Percentiles rank a stretch among this genome's conserved stretches.
Conservation (phyloP, 2,888 invertebrate species). For the Xestia sexstrigata region DNA sequence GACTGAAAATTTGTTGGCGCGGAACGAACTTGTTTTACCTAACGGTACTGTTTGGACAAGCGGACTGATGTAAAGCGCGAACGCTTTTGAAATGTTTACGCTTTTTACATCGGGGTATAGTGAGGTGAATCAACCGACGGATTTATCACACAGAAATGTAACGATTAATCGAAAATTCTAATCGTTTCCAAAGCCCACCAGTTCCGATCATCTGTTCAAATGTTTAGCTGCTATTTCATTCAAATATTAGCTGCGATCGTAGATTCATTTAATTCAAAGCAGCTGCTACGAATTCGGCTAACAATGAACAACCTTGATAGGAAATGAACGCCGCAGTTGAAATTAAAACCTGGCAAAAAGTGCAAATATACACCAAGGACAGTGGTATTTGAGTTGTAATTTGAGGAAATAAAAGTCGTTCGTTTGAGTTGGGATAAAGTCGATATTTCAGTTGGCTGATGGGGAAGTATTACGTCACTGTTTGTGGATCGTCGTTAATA, state of each 20-base stretch:
- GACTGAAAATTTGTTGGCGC: conserved; percentile 71
- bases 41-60: conserved; percentile 78
- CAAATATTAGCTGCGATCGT: conserved; percentile 42
- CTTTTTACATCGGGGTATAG: conserved; percentile 68
- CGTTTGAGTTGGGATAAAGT: conserved; percentile 58
- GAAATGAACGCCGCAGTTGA: conserved; percentile 56
- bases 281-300: conserved; percentile 44
- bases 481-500: conserved; percentile 60
- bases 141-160: conserved; percentile 53
- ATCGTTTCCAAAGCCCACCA: conserved; percentile 14
- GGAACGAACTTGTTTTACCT: conserved; percentile 72
- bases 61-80: conserved; percentile 76
- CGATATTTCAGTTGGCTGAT: conserved; percentile 52
- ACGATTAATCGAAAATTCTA: conserved; percentile 53
- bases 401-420: conserved; percentile 57
- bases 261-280: conserved; percentile 44
- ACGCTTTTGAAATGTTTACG: conserved; percentile 81
- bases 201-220: conserved; percentile 43
- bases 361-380: conserved; percentile 60
- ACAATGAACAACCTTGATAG: conserved; percentile 56
- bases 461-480: conserved; percentile 48
- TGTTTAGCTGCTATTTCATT: conserved; percentile 42
- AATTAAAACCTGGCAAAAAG: conserved; percentile 60
- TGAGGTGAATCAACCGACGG: conserved; percentile 63
- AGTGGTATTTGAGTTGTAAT: conserved; percentile 59